phyloP scores from a whole-genome alignment of 2,888 invertebrate species.

The Ceratothoa steindachneri region DNA sequence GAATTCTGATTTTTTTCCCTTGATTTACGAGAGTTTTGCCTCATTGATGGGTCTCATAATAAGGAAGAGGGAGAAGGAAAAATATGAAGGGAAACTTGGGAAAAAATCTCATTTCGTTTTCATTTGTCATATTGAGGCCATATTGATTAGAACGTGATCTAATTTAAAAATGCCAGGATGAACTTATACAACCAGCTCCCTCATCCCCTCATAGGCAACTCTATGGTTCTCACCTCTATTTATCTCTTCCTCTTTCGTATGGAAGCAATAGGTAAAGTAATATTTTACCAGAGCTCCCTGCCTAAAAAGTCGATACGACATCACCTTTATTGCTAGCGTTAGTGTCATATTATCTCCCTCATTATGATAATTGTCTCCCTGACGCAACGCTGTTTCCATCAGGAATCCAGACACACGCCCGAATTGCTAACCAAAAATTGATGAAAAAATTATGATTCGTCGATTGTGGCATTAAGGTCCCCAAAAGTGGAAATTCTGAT shows the following conservation, averaged over 20 bases:
- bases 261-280: neutral
- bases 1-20: slow-evolving; percentile 5
- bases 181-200: neutral
- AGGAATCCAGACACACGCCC: too few relatives aligned
- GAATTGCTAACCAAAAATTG: neutral
- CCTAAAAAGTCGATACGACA: neutral
- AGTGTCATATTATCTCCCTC: neutral
- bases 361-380: neutral
- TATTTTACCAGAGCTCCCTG: neutral
- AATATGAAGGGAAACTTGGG: neutral
- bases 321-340: neutral
- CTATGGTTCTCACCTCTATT: neutral
- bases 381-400: too few relatives aligned
- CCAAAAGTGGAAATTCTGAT: neutral
- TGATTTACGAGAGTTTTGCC: slow-evolving; percentile 9
- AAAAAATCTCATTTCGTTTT: slow-evolving; percentile 4
- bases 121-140: neutral
- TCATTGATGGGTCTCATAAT: neutral
- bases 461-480: neutral
- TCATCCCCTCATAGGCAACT: neutral
- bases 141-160: slow-evolving; percentile 3
- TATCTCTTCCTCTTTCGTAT: neutral
- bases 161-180: neutral
- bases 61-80: neutral
- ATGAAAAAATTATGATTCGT: neutral